Evolutionary conservation across 2,113 vertebrate species (phyloP).

Genomic region (Clarias gariepinus): DNA sequence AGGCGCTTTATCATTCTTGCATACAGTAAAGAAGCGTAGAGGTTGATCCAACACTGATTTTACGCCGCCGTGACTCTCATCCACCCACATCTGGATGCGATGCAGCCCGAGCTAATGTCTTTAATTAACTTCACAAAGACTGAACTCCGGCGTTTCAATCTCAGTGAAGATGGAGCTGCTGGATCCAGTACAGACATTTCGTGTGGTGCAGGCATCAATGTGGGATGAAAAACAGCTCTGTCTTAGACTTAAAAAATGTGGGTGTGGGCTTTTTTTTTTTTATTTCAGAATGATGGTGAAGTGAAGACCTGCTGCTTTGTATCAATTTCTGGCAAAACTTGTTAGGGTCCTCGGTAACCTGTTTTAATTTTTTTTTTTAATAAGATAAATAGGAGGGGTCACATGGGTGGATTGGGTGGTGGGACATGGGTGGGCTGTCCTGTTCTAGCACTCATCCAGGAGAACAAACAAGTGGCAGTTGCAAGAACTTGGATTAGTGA

Average conservation of each 20-base stretch:
- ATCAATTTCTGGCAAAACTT: background rate
- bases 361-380: conserved; percentile 53
- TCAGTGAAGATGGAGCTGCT: background rate
- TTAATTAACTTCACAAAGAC: conserved; percentile 26
- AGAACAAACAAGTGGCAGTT: conserved; percentile 46
- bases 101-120: conserved; percentile 1
- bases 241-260: background rate
- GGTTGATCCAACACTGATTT: conserved; percentile 12
- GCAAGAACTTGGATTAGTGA: background rate
- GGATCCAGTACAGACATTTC: background rate
- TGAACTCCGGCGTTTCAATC: background rate
- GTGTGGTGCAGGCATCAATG: background rate
- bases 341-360: conserved; percentile 42
- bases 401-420: background rate
- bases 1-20: background rate
- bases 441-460: conserved; percentile 32
- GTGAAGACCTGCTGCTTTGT: background rate
- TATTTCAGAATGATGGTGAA: background rate
- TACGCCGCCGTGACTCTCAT: background rate
- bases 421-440: conserved; percentile 45
- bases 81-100: conserved; percentile 5
- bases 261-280: background rate
- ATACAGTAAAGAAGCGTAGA: background rate
- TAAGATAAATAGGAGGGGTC: background rate
- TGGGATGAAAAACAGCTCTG: conserved; percentile 12